Conservation (phyloP, 2,797 vertebrate species). For the Tympanoctomys barrerae region DNA sequence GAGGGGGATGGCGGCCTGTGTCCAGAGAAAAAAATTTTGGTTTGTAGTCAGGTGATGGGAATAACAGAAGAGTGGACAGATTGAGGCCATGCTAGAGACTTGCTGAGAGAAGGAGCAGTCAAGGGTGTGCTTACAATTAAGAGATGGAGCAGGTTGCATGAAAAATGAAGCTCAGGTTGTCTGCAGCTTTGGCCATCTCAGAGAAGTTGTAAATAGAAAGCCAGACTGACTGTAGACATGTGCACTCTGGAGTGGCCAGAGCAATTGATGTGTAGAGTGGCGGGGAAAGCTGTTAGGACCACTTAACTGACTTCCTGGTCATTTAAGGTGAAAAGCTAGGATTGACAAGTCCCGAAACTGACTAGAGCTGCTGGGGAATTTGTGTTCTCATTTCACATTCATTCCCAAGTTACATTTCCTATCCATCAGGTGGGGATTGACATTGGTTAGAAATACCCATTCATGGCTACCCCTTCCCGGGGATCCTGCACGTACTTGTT, state of each 20-base stretch:
- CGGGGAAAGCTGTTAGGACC: neutral
- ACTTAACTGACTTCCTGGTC: neutral
- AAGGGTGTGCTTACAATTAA: neutral
- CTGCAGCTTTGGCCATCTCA: fast-evolving
- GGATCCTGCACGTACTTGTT: neutral
- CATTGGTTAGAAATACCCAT: neutral
- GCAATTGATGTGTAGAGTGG: neutral
- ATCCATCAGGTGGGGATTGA: neutral
- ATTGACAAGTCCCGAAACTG: neutral
- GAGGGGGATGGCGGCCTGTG: neutral
- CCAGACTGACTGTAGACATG: neutral
- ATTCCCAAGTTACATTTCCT: neutral
- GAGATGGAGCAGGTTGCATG: neutral
- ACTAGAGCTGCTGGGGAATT: neutral
- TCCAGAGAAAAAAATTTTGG: neutral
- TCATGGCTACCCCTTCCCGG: neutral
- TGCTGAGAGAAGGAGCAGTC: neutral
- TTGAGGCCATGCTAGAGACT: neutral
- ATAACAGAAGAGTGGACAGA: neutral
- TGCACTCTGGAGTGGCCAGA: neutral
- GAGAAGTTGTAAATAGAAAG: neutral
- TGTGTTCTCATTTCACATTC: neutral
- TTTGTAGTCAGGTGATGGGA: neutral
- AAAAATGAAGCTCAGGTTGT: neutral
- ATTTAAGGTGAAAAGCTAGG: neutral